Base-by-base conservation (phyloP, 2,113 vertebrate genomes). In the Microcebus ravelobensis region DNA sequence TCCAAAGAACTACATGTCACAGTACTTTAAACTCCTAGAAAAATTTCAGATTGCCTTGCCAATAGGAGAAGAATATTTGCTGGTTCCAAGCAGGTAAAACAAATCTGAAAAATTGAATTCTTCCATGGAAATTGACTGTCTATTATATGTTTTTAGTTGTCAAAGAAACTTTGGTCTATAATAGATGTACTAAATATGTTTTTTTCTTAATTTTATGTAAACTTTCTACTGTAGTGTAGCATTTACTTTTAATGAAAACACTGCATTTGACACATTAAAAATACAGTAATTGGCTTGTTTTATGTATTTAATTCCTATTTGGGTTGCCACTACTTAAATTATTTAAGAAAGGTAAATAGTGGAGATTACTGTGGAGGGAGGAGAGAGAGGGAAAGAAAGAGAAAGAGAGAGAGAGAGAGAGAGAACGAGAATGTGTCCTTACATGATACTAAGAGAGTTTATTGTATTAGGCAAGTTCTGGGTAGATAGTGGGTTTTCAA, bases 41-140 rank as follows among this genome's bases (percentile, higher is more conserved):
- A 99, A 99, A 98, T 99, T 99, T 90, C 99, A 99, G 98, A 99
- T 99, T 77, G 99, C 99, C 74, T 98, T 99, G 94, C 99, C 99
- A 1, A 98, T 99, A 68, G 99, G 99, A 73, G 99, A 99, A 20
- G 99, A 99, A 85, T 99, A 99, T 89, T 98, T 99, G 0, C 98
- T 99, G 83, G 98, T 99, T 84, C 99, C 99, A 96, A 99, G 99
- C 99, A 99, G 99, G 99, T 99, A 98, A 97, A 86, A 6, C 21
- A 91, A 90, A 91, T 45, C 34, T 90, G 57, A 88, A 80, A 96
- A 85, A 27, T 50, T 68, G 48, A 94, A 48, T 91, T 94, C 31
- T 15, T 45, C 55, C 42, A 13, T 12, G 73, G 55, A 93, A 42
- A 81, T 25, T 21, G 0, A 90, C 50, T 14, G 67, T 65, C 14